Percentiles rank a stretch among this genome's conserved stretches.
Evolutionary conservation across 2,113 vertebrate genomes (phyloP).

Genomic region (Rhynchopsitta pachyrhyncha): DNA sequence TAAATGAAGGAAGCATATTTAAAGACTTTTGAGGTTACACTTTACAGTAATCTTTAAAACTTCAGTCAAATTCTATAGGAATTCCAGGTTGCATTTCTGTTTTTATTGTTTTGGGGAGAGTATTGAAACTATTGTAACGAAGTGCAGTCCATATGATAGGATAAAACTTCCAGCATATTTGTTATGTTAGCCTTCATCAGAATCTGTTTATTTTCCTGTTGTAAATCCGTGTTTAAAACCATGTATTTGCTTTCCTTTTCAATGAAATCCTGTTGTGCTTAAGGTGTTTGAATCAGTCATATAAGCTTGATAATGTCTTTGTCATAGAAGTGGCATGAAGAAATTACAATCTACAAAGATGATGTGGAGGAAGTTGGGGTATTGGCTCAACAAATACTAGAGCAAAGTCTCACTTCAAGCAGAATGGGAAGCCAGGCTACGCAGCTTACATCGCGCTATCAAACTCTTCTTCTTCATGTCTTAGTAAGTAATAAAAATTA

Average conservation of each 20-base stretch:
- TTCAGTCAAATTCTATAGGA: neutral
- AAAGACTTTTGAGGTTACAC: neutral
- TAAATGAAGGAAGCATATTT: neutral
- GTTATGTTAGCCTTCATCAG: neutral
- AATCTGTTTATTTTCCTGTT: neutral
- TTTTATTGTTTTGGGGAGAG: neutral
- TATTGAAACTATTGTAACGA: neutral
- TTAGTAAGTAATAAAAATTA: slow-evolving; percentile 74
- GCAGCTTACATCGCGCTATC: slow-evolving; percentile 88
- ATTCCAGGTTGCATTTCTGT: neutral
- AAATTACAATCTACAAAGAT: slow-evolving; percentile 80
- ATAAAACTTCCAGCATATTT: neutral
- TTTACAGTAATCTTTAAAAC: neutral
- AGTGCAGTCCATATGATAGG: neutral
- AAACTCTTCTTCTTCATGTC: slow-evolving; percentile 87
- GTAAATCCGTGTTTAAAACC: neutral
- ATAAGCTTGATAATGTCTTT: neutral
- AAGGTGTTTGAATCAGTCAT: neutral
- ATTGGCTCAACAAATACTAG: slow-evolving; percentile 90
- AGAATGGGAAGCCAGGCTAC: slow-evolving; percentile 86
- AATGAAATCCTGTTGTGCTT: neutral
- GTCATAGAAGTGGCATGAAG: slow-evolving; percentile 85
- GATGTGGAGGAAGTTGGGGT: slow-evolving; percentile 90
- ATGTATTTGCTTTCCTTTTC: neutral
- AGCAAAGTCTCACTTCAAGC: slow-evolving; percentile 85